Evolutionary conservation across 2,797 vertebrate genomes (phyloP).

Genomic region (Sebastes iracundus): DNA sequence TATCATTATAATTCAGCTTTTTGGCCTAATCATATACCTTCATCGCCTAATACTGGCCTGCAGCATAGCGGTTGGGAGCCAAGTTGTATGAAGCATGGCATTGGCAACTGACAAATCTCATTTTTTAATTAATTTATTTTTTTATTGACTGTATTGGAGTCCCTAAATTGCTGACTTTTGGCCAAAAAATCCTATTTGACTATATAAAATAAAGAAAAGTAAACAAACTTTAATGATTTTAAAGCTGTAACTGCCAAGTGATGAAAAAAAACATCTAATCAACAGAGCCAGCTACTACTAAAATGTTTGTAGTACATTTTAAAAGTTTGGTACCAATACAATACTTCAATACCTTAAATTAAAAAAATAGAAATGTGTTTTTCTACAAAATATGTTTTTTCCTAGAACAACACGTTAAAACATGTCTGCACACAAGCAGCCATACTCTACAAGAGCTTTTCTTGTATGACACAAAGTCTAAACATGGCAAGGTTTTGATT

Average conservation of each 20-base stretch:
- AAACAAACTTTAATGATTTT: no score
- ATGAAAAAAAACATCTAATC: not conserved
- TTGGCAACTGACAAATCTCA: not conserved
- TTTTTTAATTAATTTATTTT: not conserved
- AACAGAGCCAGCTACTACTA: not conserved
- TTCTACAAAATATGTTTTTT: not conserved
- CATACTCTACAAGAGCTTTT: not conserved
- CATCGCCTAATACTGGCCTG: not conserved
- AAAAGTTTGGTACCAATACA: not conserved
- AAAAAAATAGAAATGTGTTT: not conserved
- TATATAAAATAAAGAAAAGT: no score
- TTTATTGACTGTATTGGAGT: not conserved
- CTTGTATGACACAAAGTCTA: not conserved
- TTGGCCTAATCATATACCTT: not conserved
- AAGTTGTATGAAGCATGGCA: not conserved
- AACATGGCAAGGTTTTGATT: not conserved
- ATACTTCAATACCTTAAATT: no score
- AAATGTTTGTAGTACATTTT: not conserved
- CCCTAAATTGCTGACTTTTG: not conserved
- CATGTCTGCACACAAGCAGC: not conserved
- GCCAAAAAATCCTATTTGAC: no score
- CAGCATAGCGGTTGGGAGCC: not conserved
- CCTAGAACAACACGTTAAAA: not conserved
- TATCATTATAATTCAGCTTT: not conserved
- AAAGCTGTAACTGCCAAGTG: no score